Evolutionary conservation across 2,113 vertebrate genomes (phyloP), one percentile per base, ranked within the genome.

Genomic region (Epinephelus cyanopodus): DNA sequence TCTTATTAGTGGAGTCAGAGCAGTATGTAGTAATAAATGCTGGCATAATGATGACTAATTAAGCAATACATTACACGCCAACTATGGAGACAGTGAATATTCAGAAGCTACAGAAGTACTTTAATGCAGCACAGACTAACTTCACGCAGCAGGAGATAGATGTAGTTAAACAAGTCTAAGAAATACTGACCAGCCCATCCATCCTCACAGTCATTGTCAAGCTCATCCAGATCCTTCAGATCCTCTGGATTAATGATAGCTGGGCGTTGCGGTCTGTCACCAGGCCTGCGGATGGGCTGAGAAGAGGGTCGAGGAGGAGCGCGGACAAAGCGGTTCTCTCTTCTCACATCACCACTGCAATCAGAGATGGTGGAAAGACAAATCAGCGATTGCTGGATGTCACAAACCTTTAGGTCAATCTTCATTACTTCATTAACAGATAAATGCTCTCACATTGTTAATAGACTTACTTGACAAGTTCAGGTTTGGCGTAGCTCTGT

Each of bases 201-300:
- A 1, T 98, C 98, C n/a, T 99, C 98, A 0, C 96, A 97, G 25
- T 99, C 98, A 0, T 95, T 96, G 86, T 99, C 98, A 61, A 99
- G 95, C 9, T 99, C 98, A 78, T 99, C 98, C 45, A 99, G 94
- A 80, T 98, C 98, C 89, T 98, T 99, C 50, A 99, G 94, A 89
- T 99, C 98, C 33, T 99, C 98, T 0, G 98, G 97, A 0, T 99
- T 99, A 89, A 99, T 97, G 76, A 99, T 98, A 66, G 98, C 97
- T 60, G 98, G 97, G 6, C 98, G 95, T 0, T 95, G 95, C 0
- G 94, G 95, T 29, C 97, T 92, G 37, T 98, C 98, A 10, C 94
- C 79, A 33, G 95, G 97, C 79, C 97, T 96, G 45, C 97, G 95
- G 58, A 96, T 84, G 0, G 97, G 97, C 33, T 97, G 97, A 0